Conservation (phyloP, 2,797 vertebrate species). For the Nyctibius grandis region DNA sequence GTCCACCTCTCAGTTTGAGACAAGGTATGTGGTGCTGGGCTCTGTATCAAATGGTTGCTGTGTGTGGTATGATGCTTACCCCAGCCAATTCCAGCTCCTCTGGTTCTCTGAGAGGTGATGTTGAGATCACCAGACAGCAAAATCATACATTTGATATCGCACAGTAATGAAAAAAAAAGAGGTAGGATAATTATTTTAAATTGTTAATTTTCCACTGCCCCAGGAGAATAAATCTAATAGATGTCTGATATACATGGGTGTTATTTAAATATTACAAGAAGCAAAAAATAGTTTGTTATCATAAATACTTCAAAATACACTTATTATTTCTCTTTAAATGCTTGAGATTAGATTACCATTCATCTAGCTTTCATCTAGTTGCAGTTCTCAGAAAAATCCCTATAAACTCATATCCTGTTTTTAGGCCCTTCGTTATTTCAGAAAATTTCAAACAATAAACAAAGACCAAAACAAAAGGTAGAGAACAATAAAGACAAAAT, state of each 20-base stretch:
- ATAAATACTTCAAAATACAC: not conserved
- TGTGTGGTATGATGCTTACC: not conserved
- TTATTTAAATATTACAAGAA: constrained; percentile 24
- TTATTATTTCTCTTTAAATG: not conserved
- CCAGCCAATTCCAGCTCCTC: not conserved
- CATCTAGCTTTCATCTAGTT: not conserved
- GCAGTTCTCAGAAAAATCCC: not conserved
- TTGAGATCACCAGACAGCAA: not conserved
- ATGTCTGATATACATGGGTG: not conserved
- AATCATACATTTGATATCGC: not conserved
- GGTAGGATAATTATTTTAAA: constrained; percentile 25
- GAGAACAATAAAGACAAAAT: not conserved
- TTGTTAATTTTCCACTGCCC: not conserved
- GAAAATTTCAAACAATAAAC: constrained; percentile 5
- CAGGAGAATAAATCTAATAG: not conserved
- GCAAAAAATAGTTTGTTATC: not conserved
- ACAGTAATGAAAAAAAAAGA: not conserved
- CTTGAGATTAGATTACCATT: not conserved
- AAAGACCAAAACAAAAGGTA: not conserved
- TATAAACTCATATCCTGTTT: not conserved
- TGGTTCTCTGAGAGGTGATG: not conserved
- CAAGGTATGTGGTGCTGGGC: not conserved
- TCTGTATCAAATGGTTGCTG: not conserved
- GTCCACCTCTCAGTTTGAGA: not conserved
- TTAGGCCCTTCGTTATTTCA: not conserved